Conservation (phyloP, 1,140 invertebrate genomes). For the Pollicipes pollicipes region DNA sequence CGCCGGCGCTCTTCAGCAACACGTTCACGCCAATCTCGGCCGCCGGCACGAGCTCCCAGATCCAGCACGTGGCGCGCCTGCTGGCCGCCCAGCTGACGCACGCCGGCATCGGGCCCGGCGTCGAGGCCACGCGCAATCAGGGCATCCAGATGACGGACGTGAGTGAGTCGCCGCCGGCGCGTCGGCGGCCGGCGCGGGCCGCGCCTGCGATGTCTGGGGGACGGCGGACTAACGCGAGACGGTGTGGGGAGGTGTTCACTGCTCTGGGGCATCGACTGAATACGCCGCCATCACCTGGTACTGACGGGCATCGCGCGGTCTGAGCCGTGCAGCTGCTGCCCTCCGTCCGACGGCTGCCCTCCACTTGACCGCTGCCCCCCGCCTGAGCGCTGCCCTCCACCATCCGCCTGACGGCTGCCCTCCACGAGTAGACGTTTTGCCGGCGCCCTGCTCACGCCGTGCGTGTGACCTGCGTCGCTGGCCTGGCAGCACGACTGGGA, state of each 20-base stretch:
- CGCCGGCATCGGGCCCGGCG: slow-evolving; percentile 48
- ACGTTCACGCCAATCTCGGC: slow-evolving; percentile 86
- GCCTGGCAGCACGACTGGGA: slow-evolving; percentile 3
- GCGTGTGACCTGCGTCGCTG: too few relatives aligned
- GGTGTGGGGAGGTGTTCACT: too few relatives aligned
- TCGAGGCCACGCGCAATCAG: slow-evolving; percentile 30
- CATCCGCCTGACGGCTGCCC: too few relatives aligned
- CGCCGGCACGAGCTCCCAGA: slow-evolving; percentile 57
- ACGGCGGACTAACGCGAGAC: background rate
- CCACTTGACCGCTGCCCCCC: too few relatives aligned
- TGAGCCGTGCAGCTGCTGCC: too few relatives aligned
- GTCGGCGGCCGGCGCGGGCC: background rate
- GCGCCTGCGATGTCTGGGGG: background rate
- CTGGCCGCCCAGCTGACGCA: slow-evolving; percentile 60
- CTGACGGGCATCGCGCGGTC: too few relatives aligned
- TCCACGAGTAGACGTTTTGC: too few relatives aligned
- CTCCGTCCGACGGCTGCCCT: too few relatives aligned
- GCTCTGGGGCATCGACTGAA: too few relatives aligned
- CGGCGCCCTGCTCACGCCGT: too few relatives aligned
- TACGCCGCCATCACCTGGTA: too few relatives aligned
- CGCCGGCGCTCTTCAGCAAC: slow-evolving; percentile 63
- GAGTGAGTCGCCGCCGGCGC: background rate
- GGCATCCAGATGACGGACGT: slow-evolving; percentile 3
- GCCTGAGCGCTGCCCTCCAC: too few relatives aligned
- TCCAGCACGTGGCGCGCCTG: slow-evolving; percentile 52